phyloP scores from a whole-genome alignment of 2,888 invertebrate genomes.

The Tolmerus cingulatus region DNA sequence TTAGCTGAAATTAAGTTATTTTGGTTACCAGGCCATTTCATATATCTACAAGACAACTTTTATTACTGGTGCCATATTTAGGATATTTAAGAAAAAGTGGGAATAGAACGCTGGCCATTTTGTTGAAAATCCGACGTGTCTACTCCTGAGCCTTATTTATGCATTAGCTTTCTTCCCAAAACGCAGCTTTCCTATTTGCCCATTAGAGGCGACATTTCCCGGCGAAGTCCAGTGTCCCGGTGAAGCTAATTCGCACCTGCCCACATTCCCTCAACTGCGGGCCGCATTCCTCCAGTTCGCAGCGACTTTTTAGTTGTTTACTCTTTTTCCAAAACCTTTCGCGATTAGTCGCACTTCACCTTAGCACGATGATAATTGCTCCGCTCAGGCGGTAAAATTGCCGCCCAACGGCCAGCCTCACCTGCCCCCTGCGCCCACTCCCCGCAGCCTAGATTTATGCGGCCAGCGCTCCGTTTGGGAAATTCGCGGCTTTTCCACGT shows the following conservation, averaged over 20 bases:
- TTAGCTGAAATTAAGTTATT: too few relatives aligned
- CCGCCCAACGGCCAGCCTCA: not conserved
- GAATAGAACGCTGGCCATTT: too few relatives aligned
- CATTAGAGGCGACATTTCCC: not conserved
- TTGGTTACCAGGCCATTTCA: too few relatives aligned
- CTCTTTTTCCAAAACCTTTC: not conserved
- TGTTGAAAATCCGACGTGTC: too few relatives aligned
- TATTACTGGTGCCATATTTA: too few relatives aligned
- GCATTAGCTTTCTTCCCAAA: too few relatives aligned
- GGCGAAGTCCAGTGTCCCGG: not conserved
- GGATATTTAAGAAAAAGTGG: too few relatives aligned
- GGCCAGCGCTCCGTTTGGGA: not conserved
- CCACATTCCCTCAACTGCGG: not conserved
- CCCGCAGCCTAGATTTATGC: not conserved
- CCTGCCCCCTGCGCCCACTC: not conserved
- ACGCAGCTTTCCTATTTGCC: not conserved
- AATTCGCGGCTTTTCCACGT: not conserved
- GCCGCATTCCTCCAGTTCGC: not conserved
- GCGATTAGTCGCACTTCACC: not conserved
- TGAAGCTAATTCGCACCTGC: not conserved
- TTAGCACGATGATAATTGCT: slow-evolving; percentile 9
- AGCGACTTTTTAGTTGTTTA: not conserved
- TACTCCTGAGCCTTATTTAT: too few relatives aligned
- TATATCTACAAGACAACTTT: too few relatives aligned
- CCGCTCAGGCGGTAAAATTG: slow-evolving; percentile 15